These are phyloP conservation scores for Bursaphelenchus okinawaensis DNA, from an alignment of 2,888 invertebrate genomes.

Conservation along the genomic window DNA sequence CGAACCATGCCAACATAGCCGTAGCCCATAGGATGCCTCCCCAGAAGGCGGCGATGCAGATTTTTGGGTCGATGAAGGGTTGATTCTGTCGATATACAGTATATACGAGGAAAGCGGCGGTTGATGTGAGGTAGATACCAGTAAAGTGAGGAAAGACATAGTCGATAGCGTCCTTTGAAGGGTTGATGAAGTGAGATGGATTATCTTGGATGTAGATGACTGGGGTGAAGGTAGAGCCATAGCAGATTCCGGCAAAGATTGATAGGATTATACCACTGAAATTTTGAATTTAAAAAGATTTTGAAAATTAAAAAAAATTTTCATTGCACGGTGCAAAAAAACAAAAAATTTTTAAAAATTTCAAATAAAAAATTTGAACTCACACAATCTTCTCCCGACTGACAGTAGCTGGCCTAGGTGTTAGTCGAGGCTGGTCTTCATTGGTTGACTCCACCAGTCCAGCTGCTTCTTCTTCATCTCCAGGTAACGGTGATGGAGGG, in stretches of 20 bases:
- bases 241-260: slow-evolving; percentile 60
- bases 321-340: no score
- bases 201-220: slow-evolving; percentile 61
- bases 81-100: slow-evolving; percentile 56
- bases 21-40: slow-evolving; percentile 62
- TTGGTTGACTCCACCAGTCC: not conserved
- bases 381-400: not conserved
- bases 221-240: slow-evolving; percentile 61
- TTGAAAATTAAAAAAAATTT: no score
- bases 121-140: slow-evolving; percentile 60
- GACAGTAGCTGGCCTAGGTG: not conserved
- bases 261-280: slow-evolving; percentile 59
- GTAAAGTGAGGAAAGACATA: slow-evolving; percentile 62
- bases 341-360: no score
- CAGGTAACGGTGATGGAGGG: not conserved
- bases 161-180: slow-evolving; percentile 39
- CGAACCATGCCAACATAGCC: slow-evolving; percentile 61
- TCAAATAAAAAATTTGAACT: not conserved
- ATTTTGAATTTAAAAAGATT: no score
- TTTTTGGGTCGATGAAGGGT: slow-evolving; percentile 59
- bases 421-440: not conserved
- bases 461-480: slow-evolving; percentile 20
- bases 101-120: slow-evolving; percentile 59
- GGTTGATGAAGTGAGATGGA: slow-evolving; percentile 36
- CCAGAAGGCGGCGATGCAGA: slow-evolving; percentile 60